Evolutionary conservation across 2,113 vertebrate species (phyloP).

Genomic region (Paedocypris sp.): DNA sequence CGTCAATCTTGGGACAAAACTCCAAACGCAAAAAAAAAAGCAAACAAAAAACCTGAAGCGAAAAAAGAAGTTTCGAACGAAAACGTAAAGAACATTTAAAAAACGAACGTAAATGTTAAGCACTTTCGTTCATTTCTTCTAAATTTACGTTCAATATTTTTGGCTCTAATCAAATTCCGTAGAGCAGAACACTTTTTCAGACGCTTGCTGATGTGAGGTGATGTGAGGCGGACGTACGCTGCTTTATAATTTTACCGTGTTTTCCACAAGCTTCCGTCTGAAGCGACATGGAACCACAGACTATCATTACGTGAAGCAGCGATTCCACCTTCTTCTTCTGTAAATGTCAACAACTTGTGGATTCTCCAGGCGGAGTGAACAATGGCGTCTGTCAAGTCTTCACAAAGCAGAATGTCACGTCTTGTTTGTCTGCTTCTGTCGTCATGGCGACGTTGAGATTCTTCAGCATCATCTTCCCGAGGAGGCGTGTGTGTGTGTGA

Average conservation of each 20-base stretch:
- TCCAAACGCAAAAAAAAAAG: too few species aligned
- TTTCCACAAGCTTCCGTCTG: too few species aligned
- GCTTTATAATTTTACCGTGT: constrained; percentile 1
- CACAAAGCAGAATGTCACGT: constrained; percentile 11
- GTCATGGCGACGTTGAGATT: constrained; percentile 35
- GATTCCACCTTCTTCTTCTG: constrained; percentile 4
- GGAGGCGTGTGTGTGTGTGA: too few species aligned
- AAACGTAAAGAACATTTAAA: too few species aligned
- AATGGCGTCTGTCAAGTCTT: constrained; percentile 14
- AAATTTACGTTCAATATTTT: too few species aligned
- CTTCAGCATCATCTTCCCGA: constrained; percentile 19
- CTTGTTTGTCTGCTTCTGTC: constrained; percentile 23
- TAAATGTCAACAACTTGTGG: constrained; percentile 9
- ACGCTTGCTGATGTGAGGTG: neutral
- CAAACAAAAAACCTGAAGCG: too few species aligned
- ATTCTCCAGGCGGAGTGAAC: neutral
- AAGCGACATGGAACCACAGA: too few species aligned
- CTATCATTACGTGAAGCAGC: constrained; percentile 5
- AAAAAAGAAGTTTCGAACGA: too few species aligned
- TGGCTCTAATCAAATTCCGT: too few species aligned
- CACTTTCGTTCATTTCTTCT: too few species aligned
- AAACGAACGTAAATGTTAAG: too few species aligned
- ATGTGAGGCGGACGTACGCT: neutral
- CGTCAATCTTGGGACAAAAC: too few species aligned
- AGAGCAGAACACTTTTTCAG: neutral